Evolutionary conservation across 1,140 invertebrate species (phyloP).

Genomic region (Panulirus ornatus): DNA sequence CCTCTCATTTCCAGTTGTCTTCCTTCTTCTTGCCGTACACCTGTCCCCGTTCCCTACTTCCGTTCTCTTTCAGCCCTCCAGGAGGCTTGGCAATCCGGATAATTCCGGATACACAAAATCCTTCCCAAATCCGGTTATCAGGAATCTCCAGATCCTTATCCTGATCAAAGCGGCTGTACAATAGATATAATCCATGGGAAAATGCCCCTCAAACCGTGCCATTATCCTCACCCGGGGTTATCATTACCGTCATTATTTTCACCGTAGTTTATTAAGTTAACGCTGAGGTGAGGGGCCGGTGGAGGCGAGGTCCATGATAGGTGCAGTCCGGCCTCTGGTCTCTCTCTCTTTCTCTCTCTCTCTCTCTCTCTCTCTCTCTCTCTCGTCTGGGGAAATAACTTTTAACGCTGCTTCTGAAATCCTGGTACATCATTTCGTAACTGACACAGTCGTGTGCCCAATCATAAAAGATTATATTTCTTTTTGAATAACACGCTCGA

Average conservation of each 20-base stretch:
- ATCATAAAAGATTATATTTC: no score
- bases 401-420: no score
- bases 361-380: not conserved
- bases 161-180: not conserved
- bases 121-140: not conserved
- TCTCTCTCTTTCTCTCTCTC: not conserved
- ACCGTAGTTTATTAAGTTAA: not conserved
- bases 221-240: not conserved
- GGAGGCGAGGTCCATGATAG: no score
- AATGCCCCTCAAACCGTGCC: not conserved
- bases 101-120: not conserved
- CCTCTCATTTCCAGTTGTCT: no score
- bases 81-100: not conserved
- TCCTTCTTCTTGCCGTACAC: no score
- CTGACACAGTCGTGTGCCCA: no score
- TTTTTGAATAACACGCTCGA: no score
- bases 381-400: no score
- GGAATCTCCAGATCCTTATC: not conserved
- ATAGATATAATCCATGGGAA: not conserved
- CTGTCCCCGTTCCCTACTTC: no score
- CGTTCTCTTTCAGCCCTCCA: no score
- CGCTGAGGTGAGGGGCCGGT: not conserved
- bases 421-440: no score
- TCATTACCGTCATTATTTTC: not conserved
- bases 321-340: not conserved